These are phyloP conservation scores for Strigops habroptila DNA, from an alignment of 2,113 vertebrate species.

Conservation along the genomic window DNA sequence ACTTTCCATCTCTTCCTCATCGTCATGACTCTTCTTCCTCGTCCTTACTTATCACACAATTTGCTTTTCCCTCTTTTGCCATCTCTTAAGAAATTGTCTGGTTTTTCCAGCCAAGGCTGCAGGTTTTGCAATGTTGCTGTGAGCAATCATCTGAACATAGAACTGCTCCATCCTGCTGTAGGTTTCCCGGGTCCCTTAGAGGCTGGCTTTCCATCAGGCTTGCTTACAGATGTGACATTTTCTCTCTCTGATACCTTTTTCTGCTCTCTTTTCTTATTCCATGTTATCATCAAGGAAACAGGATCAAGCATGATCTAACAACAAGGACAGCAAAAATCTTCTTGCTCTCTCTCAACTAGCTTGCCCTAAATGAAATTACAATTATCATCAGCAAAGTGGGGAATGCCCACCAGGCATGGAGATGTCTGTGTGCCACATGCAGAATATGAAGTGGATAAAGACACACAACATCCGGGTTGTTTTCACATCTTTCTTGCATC, in stretches of 20 bases:
- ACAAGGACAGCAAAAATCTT: background rate
- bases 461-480: background rate
- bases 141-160: background rate
- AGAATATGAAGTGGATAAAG: background rate
- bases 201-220: background rate
- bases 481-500: background rate
- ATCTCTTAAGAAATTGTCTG: background rate
- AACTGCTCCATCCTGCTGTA: background rate
- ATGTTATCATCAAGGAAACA: background rate
- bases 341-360: background rate
- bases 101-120: background rate
- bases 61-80: background rate
- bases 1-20: background rate
- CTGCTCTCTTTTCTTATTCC: background rate
- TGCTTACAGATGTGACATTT: background rate
- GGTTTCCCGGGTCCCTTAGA: background rate
- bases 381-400: background rate
- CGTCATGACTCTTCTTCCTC: background rate
- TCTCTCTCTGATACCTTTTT: background rate
- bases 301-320: background rate
- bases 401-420: background rate
- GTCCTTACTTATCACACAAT: rapidly evolving
- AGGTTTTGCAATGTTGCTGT: background rate
- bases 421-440: background rate
- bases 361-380: background rate